Conservation (phyloP, 2,113 vertebrate species). For the Macaca nemestrina region DNA sequence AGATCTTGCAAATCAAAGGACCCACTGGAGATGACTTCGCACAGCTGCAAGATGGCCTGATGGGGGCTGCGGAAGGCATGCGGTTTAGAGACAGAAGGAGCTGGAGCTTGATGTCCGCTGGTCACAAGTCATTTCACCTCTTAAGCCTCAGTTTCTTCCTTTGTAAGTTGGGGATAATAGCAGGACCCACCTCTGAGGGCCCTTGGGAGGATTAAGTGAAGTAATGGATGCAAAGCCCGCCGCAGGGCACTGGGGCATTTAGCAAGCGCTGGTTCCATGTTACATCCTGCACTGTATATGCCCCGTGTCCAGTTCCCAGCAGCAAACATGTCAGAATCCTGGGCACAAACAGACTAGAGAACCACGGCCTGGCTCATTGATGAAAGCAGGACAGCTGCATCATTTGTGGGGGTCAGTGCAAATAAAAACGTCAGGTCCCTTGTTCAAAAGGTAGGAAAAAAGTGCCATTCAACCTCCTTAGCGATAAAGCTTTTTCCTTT, state of each 20-base stretch:
- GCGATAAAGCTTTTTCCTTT: accelerated
- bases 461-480: accelerated
- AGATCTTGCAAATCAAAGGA: not conserved
- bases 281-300: accelerated
- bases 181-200: not conserved
- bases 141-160: not conserved
- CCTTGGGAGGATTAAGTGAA: not conserved
- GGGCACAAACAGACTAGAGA: accelerated
- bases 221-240: accelerated
- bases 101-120: not conserved
- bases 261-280: accelerated
- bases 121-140: not conserved
- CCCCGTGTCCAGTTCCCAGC: not conserved
- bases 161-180: not conserved
- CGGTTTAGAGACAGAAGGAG: not conserved
- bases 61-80: accelerated
- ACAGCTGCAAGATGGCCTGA: not conserved
- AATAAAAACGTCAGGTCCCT: accelerated
- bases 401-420: accelerated
- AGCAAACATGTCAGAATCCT: not conserved
- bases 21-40: accelerated
- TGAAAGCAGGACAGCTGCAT: not conserved
- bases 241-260: accelerated
- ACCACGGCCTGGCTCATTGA: not conserved
- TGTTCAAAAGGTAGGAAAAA: not conserved